Evolutionary conservation across 2,797 vertebrate species (phyloP).

Genomic region (Hyperoplus lanceolatus): DNA sequence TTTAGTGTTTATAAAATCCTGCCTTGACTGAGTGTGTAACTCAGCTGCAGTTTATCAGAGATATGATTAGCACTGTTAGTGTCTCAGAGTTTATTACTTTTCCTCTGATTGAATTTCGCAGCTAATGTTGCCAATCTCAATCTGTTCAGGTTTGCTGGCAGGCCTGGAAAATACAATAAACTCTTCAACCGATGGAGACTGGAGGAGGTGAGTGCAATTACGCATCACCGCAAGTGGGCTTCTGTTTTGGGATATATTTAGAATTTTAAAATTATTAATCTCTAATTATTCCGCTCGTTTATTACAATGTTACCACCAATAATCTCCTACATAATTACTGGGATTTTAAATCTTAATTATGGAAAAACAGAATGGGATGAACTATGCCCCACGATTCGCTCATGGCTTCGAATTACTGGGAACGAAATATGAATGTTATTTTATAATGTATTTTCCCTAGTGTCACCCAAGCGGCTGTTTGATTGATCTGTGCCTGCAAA

Average conservation of each 20-base stretch:
- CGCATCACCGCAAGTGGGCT: conserved; percentile 36
- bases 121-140: conserved; percentile 65
- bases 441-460: conserved; percentile 75
- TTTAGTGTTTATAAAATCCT: conserved; percentile 29
- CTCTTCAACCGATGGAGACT: conserved; percentile 98
- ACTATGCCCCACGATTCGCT: conserved; percentile 28
- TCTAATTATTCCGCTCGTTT: conserved; percentile 37
- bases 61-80: conserved; percentile 43
- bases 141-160: conserved; percentile 93
- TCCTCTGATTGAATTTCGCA: conserved; percentile 68
- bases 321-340: conserved; percentile 48
- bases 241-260: conserved; percentile 43
- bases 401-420: conserved; percentile 29
- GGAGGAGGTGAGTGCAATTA: conserved; percentile 92
- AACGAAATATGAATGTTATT: conserved; percentile 53
- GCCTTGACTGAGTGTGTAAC: conserved; percentile 19
- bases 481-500: conserved; percentile 98
- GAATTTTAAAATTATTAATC: conserved; percentile 38
- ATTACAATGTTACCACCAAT: conserved; percentile 32
- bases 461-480: conserved; percentile 98
- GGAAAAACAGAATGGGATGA: conserved; percentile 35
- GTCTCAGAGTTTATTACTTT: conserved; percentile 45
- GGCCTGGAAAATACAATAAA: conserved; percentile 98
- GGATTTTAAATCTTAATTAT: conserved; percentile 51
- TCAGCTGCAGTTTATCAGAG: conserved; percentile 20